Base-by-base conservation (phyloP, 1,140 invertebrate species). In the Nilaparvata lugens region DNA sequence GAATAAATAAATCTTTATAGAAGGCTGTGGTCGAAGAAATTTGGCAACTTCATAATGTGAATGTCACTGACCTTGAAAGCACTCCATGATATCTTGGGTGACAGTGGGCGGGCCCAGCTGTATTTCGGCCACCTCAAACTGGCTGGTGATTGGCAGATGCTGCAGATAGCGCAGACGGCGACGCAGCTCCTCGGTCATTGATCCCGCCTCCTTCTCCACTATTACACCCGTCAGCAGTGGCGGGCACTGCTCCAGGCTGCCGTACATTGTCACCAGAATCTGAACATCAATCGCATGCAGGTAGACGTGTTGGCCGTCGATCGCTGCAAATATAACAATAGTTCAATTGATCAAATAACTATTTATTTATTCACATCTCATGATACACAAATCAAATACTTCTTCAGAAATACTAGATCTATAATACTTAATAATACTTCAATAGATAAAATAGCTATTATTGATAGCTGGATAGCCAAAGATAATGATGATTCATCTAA, bases 301-400 rank as follows among this genome's bases (percentile, higher is more conserved):
- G 73, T 93, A 98, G 24, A 97, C 83, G 70, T 94, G 88, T 73
- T 96, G 93, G 0, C 94, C 94, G 77, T 95, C 92, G 35, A 80
- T 77, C 59, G 88, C 89, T 90, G 66, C 42, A 78, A 77, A 60
- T 63, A 66, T 65, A 66, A 67, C 51, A 16, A 43, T 14, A 61
- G 1, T 56, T 51, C 4, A 35, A 4, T 35, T 35, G 1, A 6
- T 35, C 31, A n/a, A n/a, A n/a, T n/a, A n/a, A n/a, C n/a, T n/a
- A n/a, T n/a, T n/a, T n/a, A n/a, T n/a, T n/a, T n/a, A n/a, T n/a
- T n/a, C n/a, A n/a, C n/a, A n/a, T n/a, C n/a, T n/a, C n/a, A n/a
- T n/a, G n/a, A n/a, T n/a, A n/a, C n/a, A n/a, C n/a, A n/a, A n/a
- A n/a, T n/a, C n/a, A n/a, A n/a, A n/a, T n/a, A n/a, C n/a, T n/a